Evolutionary conservation across 2,797 vertebrate genomes (phyloP), one percentile per base, ranked within the genome.

Genomic region (Dromococcyx pavoninus): DNA sequence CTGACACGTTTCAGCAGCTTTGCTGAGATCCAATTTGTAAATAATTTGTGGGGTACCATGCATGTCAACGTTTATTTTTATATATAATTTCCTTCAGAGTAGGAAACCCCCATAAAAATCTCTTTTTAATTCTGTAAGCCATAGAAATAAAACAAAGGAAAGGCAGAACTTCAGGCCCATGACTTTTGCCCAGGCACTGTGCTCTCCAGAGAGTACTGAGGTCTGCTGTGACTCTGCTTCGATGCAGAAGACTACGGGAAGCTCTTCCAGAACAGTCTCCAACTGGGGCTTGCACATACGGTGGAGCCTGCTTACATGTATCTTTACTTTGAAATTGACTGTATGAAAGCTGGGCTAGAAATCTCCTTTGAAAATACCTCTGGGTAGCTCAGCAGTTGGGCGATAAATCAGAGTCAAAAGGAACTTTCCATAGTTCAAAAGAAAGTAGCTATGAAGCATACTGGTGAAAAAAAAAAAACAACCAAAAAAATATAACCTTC

Each of bases 21-120:
- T 3, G 28, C 13, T 24, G 62, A 83, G 37, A 57, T 33, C 22
- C 25, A 7, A 46, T 66, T 25, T 60, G 44, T 22, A 14, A 76
- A n/a, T 44, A n/a, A 67, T 23, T 44, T n/a, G 50, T 16, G 19
- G 30, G 1, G 4, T 41, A 33, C 13, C n/a, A 21, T 0, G 0
- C 21, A 15, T 1, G 13, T 8, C 8, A 89, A 48, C 30, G 25
- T 0, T 0, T 4, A 11, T 35, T 66, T 85, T 60, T 27, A 56
- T 3, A 18, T 4, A 16, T 5, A 0, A 44, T 15, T 60, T 82
- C 25, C 53, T 39, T 64, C 53, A 24, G 50, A 71, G 44, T 2
- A 19, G 25, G 16, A 37, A 18, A 28, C 44, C 27, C 9, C 51
- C 24, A 18, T 17, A 35, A 51, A 86, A 77, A 58, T 3, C 30